Evolutionary conservation across 92 coral and sea anemone species (phyloP).

Genomic region (Blastomussa wellsi): DNA sequence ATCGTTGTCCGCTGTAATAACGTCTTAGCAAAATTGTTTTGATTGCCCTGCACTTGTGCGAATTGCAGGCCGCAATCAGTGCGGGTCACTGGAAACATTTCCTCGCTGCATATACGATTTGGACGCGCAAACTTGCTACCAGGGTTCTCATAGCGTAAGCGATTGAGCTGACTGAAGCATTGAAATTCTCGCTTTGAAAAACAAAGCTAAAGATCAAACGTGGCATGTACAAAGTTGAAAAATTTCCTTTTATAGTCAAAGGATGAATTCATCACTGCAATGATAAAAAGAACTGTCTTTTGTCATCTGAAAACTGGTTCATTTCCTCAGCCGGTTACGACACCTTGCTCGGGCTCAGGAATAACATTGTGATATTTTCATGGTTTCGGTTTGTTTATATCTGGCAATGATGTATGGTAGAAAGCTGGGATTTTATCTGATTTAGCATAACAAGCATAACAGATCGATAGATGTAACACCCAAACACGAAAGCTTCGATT

Average conservation of each 20-base stretch:
- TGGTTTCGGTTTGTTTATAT: conserved; percentile 6
- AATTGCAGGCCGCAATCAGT: neutral
- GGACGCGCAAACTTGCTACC: conserved; percentile 1
- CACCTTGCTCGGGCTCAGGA: neutral
- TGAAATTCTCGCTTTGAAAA: neutral
- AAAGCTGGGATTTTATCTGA: neutral
- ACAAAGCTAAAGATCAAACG: neutral
- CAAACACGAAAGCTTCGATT: neutral
- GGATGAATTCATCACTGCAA: neutral
- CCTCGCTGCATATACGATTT: neutral
- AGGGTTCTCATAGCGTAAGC: neutral
- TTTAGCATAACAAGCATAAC: conserved; percentile 2
- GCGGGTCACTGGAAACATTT: neutral
- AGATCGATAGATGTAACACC: conserved; percentile 5
- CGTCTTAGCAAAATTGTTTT: neutral
- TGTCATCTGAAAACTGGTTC: neutral
- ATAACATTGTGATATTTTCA: neutral
- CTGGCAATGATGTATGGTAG: neutral
- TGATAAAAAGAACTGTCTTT: neutral
- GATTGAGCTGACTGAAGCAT: neutral
- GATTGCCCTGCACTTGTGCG: neutral
- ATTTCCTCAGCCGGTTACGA: neutral
- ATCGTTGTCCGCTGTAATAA: neutral
- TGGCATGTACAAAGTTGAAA: neutral
- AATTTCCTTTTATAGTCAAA: conserved; percentile 1